Evolutionary conservation across 1,140 invertebrate genomes (phyloP), one percentile per base, ranked within the genome.

Genomic region (Polypedilum vanderplanki): DNA sequence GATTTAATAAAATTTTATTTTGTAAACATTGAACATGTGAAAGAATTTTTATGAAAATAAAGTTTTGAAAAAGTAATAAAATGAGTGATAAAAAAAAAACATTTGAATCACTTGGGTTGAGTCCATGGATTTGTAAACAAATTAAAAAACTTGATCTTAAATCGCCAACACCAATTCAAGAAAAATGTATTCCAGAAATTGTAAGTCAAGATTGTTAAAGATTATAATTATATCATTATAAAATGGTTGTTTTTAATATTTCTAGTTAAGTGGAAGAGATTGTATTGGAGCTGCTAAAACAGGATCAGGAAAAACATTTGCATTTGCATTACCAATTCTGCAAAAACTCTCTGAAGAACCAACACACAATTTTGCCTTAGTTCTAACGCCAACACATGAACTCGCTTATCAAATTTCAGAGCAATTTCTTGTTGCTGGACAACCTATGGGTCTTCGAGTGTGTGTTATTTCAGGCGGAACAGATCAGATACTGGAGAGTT

Each of bases 251-350:
- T 15, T 15, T n/a, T 1, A 57, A 57, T 57, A 12, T 1, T n/a
- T 57, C 1, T n/a, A 57, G 46, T 83, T 98, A 67, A 78, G 85
- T 77, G 95, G 95, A 0, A 85, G 89, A 79, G 94, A 98, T 86
- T 92, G 95, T 75, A 96, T 99, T 79, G 97, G 96, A 15, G 91
- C 95, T 78, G 96, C 96, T 1, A 96, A 98, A 86, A 99, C 98
- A 41, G 98, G 97, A 20, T 98, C 95, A 75, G 98, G 98, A 41
- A 99, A 99, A 87, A 99, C 97, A 5, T 90, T 97, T 79, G 94
- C 97, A 0, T 99, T 98, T 88, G 95, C 94, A 4, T 80, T 99
- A 18, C 98, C 98, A 0, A 96, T 99, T 79, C 82, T 99, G 74
- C 94, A 99, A 82, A 89, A 91, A 77, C 84, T 98, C 15, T 90